Conservation (phyloP, 2,797 vertebrate species). For the Myotis myotis region DNA sequence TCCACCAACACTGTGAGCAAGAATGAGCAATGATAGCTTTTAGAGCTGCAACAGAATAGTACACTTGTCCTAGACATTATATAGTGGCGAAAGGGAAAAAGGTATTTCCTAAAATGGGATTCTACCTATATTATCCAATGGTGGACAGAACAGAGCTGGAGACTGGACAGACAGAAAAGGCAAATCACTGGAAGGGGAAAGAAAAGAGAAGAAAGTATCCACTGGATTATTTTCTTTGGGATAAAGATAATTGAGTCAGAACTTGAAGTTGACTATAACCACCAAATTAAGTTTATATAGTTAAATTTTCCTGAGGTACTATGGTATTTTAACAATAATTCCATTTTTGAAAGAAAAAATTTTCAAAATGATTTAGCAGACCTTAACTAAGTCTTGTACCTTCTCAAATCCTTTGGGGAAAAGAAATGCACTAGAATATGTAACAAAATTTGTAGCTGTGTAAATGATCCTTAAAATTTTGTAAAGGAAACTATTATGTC, state of each 20-base stretch:
- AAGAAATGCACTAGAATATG: slow-evolving; percentile 30
- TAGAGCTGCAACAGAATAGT: neutral
- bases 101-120: neutral
- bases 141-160: neutral
- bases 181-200: neutral
- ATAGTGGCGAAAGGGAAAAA: neutral
- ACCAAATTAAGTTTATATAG: neutral
- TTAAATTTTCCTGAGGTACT: neutral
- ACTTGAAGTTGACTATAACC: neutral
- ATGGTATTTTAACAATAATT: slow-evolving; percentile 35
- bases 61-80: neutral
- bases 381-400: slow-evolving; percentile 27
- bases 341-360: neutral
- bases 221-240: neutral
- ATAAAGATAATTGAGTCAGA: slow-evolving; percentile 7
- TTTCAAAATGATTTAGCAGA: neutral
- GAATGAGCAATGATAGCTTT: neutral
- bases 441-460: neutral
- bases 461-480: neutral
- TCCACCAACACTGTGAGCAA: neutral
- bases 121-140: neutral
- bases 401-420: neutral
- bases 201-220: neutral
- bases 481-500: neutral
- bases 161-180: neutral